Percentiles rank a stretch among this genome's conserved stretches.
phyloP scores from a whole-genome alignment of 2,113 vertebrate species.

The Anguilla japonica region DNA sequence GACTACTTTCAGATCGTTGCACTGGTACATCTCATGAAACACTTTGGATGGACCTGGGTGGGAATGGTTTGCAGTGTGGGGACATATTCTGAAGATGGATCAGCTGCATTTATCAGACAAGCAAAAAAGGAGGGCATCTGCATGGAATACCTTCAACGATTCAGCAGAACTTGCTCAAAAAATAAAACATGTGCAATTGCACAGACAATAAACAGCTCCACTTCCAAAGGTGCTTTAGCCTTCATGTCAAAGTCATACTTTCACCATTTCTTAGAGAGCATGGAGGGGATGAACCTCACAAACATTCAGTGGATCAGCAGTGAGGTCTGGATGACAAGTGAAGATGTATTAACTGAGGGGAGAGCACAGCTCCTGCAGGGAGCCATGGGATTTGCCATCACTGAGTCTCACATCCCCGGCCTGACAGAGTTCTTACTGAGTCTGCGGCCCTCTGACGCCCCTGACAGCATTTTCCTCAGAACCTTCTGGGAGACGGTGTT shows the following conservation, averaged over 20 bases:
- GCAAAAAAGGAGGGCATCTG: constrained; percentile 49
- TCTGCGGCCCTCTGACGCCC: constrained; percentile 48
- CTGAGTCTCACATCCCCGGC: constrained; percentile 42
- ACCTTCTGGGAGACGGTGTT: constrained; percentile 53
- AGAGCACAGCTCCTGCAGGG: constrained; percentile 47
- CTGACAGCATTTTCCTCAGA: constrained; percentile 40
- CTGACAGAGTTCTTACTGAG: constrained; percentile 50
- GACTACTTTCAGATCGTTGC: constrained; percentile 51
- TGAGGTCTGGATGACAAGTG: constrained; percentile 56
- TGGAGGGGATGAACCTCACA: constrained; percentile 48
- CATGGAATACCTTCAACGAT: constrained; percentile 48
- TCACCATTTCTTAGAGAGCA: constrained; percentile 28
- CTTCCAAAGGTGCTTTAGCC: constrained; percentile 54
- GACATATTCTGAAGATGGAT: constrained; percentile 39
- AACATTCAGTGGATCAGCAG: constrained; percentile 58
- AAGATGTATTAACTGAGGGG: constrained; percentile 37
- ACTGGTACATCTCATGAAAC: constrained; percentile 55
- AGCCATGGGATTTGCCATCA: constrained; percentile 54
- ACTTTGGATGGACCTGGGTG: constrained; percentile 61
- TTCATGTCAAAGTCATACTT: constrained; percentile 45
- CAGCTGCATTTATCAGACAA: constrained; percentile 36
- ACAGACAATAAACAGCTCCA: constrained; percentile 40
- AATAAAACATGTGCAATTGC: not conserved
- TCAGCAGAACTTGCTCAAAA: not conserved
- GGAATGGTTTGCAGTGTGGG: constrained; percentile 43